A percentile compares a stretch with the other conserved stretches of the same genome.
These are phyloP conservation scores for Nesidiocoris tenuis DNA, from an alignment of 2,888 invertebrate genomes.

Conservation along the genomic window DNA sequence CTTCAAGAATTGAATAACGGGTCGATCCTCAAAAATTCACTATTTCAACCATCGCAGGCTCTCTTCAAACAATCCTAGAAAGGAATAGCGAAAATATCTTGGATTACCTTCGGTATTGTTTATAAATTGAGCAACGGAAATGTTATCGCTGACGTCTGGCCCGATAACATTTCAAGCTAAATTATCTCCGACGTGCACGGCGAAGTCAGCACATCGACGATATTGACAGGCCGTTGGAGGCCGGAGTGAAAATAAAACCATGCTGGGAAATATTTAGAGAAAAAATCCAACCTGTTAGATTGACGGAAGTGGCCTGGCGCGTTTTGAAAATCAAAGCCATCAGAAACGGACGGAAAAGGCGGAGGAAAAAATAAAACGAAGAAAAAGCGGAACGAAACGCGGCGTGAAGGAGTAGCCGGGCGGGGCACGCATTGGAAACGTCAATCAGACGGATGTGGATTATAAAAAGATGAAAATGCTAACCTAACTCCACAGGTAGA, in stretches of 20 bases:
- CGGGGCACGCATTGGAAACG: constrained; percentile 1
- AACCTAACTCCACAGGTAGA: not conserved
- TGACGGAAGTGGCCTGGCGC: not conserved
- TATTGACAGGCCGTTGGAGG: not conserved
- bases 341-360: not conserved
- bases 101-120: too few species aligned
- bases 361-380: not conserved
- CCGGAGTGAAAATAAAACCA: not conserved
- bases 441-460: constrained; percentile 1
- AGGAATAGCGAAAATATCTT: too few species aligned
- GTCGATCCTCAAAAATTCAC: too few species aligned
- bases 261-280: not conserved
- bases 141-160: too few species aligned
- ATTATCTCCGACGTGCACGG: too few species aligned
- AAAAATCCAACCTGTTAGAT: not conserved
- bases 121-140: too few species aligned
- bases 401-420: constrained; percentile 4
- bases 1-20: too few species aligned
- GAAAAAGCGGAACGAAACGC: not conserved
- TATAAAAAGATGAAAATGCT: constrained; percentile 11
- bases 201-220: too few species aligned
- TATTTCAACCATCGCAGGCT: too few species aligned
- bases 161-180: too few species aligned
- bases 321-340: not conserved
- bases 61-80: too few species aligned